phyloP scores from a whole-genome alignment of 1,140 invertebrate species.

The Ylistrum balloti region DNA sequence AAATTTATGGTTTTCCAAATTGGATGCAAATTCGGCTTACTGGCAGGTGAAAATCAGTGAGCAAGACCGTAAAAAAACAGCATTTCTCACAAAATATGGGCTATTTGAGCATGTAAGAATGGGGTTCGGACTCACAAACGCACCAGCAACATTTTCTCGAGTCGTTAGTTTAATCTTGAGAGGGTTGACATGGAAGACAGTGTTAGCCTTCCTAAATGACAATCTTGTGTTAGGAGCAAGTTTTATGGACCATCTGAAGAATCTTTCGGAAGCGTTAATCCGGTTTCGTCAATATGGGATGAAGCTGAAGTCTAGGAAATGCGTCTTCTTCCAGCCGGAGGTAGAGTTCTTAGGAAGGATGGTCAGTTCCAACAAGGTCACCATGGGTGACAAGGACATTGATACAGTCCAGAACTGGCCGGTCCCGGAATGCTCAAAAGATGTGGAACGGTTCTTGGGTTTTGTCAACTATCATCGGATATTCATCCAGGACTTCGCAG shows the following conservation, averaged over 20 bases:
- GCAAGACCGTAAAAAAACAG: slow-evolving; percentile 43
- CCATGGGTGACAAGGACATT: slow-evolving; percentile 24
- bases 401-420: slow-evolving; percentile 46
- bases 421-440: slow-evolving; percentile 42
- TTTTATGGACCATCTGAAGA: slow-evolving; percentile 35
- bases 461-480: slow-evolving; percentile 58
- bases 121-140: background rate
- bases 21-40: slow-evolving; percentile 42
- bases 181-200: slow-evolving; percentile 14
- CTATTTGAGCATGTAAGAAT: background rate
- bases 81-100: slow-evolving; percentile 45
- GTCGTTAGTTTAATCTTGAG: background rate
- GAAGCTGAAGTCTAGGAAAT: slow-evolving; percentile 59
- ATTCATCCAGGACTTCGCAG: slow-evolving; percentile 48
- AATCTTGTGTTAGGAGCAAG: slow-evolving; percentile 36
- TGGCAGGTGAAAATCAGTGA: slow-evolving; percentile 41
- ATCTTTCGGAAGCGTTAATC: no score
- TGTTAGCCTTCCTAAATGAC: slow-evolving; percentile 39
- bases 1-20: background rate
- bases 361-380: slow-evolving; percentile 71
- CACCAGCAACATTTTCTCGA: background rate
- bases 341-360: slow-evolving; percentile 57
- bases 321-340: slow-evolving; percentile 49
- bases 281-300: slow-evolving; percentile 45
- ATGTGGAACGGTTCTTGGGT: slow-evolving; percentile 54